These are phyloP conservation scores for Danio tinwini DNA, from an alignment of 2,797 vertebrate genomes.

Conservation along the genomic window DNA sequence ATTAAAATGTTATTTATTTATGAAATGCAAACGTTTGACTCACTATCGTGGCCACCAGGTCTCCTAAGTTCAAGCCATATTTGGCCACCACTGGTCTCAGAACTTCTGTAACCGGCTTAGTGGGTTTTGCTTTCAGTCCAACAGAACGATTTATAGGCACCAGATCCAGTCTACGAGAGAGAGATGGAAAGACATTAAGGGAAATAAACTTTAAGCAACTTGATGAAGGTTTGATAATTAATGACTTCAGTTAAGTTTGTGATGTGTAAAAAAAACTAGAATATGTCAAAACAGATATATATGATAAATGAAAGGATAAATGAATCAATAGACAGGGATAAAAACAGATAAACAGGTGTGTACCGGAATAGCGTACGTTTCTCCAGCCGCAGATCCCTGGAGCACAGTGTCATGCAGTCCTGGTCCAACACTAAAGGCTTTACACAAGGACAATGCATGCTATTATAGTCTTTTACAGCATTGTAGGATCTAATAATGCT, in stretches of 20 bases:
- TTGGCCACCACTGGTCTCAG: conserved; percentile 96
- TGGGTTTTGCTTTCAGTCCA: conserved; percentile 97
- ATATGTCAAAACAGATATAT: background rate
- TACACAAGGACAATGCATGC: conserved; percentile 50
- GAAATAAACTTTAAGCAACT: background rate
- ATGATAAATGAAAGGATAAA: background rate
- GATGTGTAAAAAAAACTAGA: background rate
- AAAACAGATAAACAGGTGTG: conserved; percentile 14
- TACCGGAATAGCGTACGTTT: conserved; percentile 96
- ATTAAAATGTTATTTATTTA: conserved; percentile 14
- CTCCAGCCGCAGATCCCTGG: conserved; percentile 92
- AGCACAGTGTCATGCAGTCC: conserved; percentile 94
- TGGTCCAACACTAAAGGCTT: conserved; percentile 96
- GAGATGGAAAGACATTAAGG: background rate
- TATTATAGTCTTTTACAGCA: conserved; percentile 51
- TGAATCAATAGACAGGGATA: background rate
- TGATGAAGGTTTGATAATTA: background rate
- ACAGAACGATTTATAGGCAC: conserved; percentile 98
- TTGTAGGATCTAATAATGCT: conserved; percentile 47
- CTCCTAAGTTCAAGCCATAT: conserved; percentile 92
- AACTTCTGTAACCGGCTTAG: conserved; percentile 97
- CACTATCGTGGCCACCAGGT: conserved; percentile 93
- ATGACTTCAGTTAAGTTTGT: background rate
- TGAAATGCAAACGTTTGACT: conserved; percentile 67
- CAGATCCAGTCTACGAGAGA: conserved; percentile 86